Evolutionary conservation across 2,797 vertebrate genomes (phyloP).

Genomic region (Micropoecilia bifurca): DNA sequence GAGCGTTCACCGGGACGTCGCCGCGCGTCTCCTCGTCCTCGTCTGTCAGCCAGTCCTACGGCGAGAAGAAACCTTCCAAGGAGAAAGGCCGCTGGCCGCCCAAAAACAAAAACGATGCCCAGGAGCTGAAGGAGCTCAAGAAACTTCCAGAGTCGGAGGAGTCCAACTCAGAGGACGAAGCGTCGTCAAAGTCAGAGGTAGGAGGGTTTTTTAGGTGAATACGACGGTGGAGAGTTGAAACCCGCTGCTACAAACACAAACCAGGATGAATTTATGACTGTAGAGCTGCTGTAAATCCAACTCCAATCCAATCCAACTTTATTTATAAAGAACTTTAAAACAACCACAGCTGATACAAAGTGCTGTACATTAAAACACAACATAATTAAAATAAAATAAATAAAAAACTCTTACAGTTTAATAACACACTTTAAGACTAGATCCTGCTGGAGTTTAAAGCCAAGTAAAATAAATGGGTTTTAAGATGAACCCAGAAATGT

Average conservation of each 20-base stretch:
- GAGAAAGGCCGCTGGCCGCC: constrained; percentile 88
- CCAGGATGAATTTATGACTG: neutral
- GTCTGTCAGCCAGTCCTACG: constrained; percentile 68
- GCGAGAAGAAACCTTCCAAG: constrained; percentile 91
- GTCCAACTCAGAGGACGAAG: constrained; percentile 95
- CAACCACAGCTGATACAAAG: too few relatives aligned
- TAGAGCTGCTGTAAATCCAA: neutral
- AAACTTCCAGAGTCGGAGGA: constrained; percentile 91
- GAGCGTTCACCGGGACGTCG: constrained; percentile 83
- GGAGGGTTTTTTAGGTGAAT: constrained; percentile 1
- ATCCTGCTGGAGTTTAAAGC: too few relatives aligned
- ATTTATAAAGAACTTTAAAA: too few relatives aligned
- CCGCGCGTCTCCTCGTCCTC: constrained; percentile 85
- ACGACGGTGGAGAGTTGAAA: neutral
- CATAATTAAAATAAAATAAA: too few relatives aligned
- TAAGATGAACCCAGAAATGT: too few relatives aligned
- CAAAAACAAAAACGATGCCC: constrained; percentile 87
- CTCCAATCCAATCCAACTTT: too few relatives aligned
- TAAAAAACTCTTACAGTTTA: too few relatives aligned
- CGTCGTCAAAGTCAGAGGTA: constrained; percentile 97
- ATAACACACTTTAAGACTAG: too few relatives aligned
- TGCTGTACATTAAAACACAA: too few relatives aligned
- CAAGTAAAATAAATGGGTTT: too few relatives aligned
- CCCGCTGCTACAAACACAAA: neutral
- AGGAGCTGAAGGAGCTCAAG: constrained; percentile 89